phyloP scores from a whole-genome alignment of 2,888 invertebrate genomes.

The Netelia fuscicornis region DNA sequence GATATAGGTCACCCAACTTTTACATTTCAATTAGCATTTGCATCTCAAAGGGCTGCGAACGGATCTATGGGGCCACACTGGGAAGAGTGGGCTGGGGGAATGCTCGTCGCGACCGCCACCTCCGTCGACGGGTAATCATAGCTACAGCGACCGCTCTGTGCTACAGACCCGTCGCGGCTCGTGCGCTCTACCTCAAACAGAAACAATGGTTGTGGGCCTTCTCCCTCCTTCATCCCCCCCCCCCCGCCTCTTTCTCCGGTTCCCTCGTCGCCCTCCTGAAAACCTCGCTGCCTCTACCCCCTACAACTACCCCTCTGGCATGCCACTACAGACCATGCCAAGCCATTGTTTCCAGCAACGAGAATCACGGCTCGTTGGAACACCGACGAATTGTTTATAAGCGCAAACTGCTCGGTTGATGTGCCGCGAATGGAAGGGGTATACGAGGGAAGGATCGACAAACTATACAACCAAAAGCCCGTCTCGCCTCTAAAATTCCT shows the following conservation, averaged over 20 bases:
- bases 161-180: conserved; percentile 38
- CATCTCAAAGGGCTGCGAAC: conserved; percentile 74
- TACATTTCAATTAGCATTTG: conserved; percentile 77
- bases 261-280: conserved; percentile 14
- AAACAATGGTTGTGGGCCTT: conserved; percentile 67
- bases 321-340: conserved; percentile 11
- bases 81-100: background rate
- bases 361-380: conserved; percentile 63
- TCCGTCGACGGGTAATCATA: conserved; percentile 70
- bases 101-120: conserved; percentile 35
- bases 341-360: conserved; percentile 56
- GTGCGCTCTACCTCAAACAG: conserved; percentile 66
- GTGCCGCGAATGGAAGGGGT: conserved; percentile 7
- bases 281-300: background rate
- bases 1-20: conserved; percentile 75
- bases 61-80: conserved; percentile 54
- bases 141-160: conserved; percentile 56
- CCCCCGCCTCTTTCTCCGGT: conserved; percentile 4
- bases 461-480: background rate
- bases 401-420: conserved; percentile 50
- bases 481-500: conserved; percentile 23
- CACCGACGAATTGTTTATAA: conserved; percentile 64
- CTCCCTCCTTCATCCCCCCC: background rate
- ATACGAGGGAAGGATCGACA: background rate
- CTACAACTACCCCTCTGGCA: conserved; percentile 13